A percentile compares a stretch with the other conserved stretches of the same genome.
Conservation (phyloP, 2,113 vertebrate genomes). For the Caretta caretta region DNA sequence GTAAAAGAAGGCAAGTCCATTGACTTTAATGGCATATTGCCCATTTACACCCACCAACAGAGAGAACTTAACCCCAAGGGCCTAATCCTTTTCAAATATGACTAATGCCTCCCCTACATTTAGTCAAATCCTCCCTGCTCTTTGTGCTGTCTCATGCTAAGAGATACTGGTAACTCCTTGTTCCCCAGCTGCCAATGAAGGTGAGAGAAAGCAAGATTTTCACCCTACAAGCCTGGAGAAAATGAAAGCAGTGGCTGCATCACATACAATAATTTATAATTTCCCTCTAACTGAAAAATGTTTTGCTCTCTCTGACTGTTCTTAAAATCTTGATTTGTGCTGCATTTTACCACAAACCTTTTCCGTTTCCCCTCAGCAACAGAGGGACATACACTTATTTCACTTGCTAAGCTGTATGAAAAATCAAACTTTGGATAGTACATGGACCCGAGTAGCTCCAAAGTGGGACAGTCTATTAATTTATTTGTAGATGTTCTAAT, state of each 20-base stretch:
- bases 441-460: neutral
- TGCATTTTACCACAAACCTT: neutral
- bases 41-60: neutral
- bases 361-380: neutral
- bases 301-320: neutral
- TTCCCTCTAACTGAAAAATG: neutral
- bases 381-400: neutral
- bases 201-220: neutral
- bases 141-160: neutral
- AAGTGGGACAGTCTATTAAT: neutral
- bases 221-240: neutral
- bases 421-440: neutral
- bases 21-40: too few species aligned
- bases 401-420: neutral
- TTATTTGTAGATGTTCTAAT: neutral
- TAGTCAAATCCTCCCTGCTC: neutral
- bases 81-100: neutral
- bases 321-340: neutral
- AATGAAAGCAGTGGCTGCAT: neutral
- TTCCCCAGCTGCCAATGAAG: neutral
- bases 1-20: fast-evolving
- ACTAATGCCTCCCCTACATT: neutral
- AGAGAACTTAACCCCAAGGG: neutral
- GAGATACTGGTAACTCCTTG: neutral
- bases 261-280: neutral